A percentile compares a stretch with the other conserved stretches of the same genome.
Conservation (phyloP, 2,113 vertebrate genomes). For the Otocyon megalotis region DNA sequence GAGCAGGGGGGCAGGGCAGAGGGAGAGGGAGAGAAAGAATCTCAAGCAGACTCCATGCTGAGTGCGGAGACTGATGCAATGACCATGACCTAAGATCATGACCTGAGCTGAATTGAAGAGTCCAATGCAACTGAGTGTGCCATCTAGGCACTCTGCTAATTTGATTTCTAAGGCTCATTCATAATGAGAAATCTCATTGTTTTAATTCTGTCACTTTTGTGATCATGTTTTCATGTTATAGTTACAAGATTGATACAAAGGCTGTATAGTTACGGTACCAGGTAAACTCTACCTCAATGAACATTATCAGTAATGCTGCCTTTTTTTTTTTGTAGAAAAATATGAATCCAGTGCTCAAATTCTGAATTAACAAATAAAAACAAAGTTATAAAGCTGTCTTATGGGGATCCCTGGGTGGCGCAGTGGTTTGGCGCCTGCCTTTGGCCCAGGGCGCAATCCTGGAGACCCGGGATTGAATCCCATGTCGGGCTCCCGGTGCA, state of each 20-base stretch:
- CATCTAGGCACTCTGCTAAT: neutral
- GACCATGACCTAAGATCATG: neutral
- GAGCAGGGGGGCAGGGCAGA: neutral
- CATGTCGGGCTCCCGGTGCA: too few species aligned
- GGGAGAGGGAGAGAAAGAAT: neutral
- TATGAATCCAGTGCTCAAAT: neutral
- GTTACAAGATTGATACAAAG: neutral
- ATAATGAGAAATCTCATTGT: neutral
- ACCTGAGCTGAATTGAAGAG: neutral
- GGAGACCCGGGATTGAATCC: too few species aligned
- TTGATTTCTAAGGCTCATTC: neutral
- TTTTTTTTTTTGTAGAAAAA: neutral
- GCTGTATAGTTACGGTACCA: neutral
- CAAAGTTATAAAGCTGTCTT: neutral
- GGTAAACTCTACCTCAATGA: conserved; percentile 2
- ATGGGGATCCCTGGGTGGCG: too few species aligned
- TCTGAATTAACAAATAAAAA: neutral
- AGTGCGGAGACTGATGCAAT: neutral
- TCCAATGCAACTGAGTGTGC: neutral
- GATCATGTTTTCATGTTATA: neutral
- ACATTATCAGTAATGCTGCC: neutral
- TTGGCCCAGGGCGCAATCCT: too few species aligned
- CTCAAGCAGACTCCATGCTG: neutral
- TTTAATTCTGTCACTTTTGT: neutral
- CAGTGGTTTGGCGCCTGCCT: too few species aligned